Evolutionary conservation across 2,797 vertebrate genomes (phyloP), one percentile per base, ranked within the genome.

Genomic region (Cuculus canorus): DNA sequence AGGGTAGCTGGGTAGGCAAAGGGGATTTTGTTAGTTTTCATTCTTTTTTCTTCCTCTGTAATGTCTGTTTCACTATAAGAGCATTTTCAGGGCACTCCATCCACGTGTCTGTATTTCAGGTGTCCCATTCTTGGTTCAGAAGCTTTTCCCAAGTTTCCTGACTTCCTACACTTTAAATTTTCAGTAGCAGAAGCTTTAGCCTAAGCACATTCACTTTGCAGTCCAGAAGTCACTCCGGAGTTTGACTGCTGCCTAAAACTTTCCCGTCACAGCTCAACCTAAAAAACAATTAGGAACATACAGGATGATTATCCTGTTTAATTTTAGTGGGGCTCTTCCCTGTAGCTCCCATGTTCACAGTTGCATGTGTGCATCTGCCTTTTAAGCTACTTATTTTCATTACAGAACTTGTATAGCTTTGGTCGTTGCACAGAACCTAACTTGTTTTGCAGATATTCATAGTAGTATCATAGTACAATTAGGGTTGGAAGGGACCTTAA

Each of bases 291-390:
- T 28, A 59, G 47, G 50, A 73, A 41, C 5, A 8, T 4, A 24
- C 35, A 83, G 39, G 27, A n/a, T 64, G 43, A 47, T 82, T 17
- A 12, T 52, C 19, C 47, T 27, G 22, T 6, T 77, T 61, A 53
- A 66, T 73, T 85, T 75, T 18, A 28, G 33, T 5, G 15, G 35
- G 32, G n/a, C 25, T 35, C 35, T 79, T 68, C 32, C 30, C 50
- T 64, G 22, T 47, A 9, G 9, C 82, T 59, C 50, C 50, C n/a
- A 18, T 1, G 0, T 47, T 54, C 13, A 1, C 28, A 9, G 0
- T 13, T 32, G 15, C 37, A 8, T 24, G 13, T 10, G 8, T 11
- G 10, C 12, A 77, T 50, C 50, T 90, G 37, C 69, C 50, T 78
- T 76, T 77, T 63, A 73, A 76, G 39, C 37, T 63, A 33, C 23